phyloP scores from a whole-genome alignment of 2,888 invertebrate genomes.

The Mythimna lalbum region DNA sequence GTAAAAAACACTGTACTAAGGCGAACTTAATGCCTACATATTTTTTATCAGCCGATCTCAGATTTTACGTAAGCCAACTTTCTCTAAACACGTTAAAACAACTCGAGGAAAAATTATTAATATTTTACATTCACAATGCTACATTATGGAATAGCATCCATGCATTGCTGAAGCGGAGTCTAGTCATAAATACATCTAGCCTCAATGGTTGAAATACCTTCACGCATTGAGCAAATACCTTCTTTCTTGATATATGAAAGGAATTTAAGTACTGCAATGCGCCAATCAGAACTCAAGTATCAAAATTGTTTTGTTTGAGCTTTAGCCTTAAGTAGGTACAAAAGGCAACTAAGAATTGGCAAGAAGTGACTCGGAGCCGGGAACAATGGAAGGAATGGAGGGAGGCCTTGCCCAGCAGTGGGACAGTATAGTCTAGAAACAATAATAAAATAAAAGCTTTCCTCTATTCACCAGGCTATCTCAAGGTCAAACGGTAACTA shows the following conservation, averaged over 20 bases:
- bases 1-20: too few species aligned
- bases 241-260: slow-evolving; percentile 1
- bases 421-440: too few species aligned
- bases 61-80: too few species aligned
- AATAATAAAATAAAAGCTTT: not conserved
- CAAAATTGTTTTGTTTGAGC: not conserved
- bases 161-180: not conserved
- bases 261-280: not conserved
- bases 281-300: not conserved
- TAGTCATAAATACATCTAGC: slow-evolving; percentile 6
- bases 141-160: not conserved
- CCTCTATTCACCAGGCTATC: not conserved
- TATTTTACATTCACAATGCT: not conserved
- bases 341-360: not conserved
- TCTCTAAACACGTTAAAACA: not conserved
- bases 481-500: not conserved
- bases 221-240: not conserved
- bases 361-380: not conserved
- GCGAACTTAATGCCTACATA: too few species aligned
- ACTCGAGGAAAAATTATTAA: not conserved
- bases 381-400: too few species aligned
- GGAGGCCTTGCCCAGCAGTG: too few species aligned
- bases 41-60: too few species aligned
- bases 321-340: not conserved
- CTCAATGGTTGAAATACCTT: slow-evolving; percentile 11